These are phyloP conservation scores for Cataglyphis cursor DNA, from an alignment of 2,888 invertebrate species.

Conservation along the genomic window DNA sequence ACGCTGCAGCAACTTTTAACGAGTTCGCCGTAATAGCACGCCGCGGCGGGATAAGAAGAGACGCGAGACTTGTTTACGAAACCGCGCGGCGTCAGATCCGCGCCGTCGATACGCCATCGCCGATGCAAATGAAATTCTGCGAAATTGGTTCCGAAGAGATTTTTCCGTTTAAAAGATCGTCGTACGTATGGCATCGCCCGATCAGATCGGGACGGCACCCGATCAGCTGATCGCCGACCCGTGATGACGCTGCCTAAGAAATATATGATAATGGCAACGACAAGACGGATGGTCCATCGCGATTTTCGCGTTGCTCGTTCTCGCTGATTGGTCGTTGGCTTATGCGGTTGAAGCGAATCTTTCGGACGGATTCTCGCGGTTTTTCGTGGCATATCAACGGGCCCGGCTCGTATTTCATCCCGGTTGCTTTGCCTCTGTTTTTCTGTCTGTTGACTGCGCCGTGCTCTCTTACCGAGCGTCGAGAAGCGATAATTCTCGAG, in stretches of 20 bases:
- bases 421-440: slow-evolving; percentile 60
- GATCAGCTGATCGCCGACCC: slow-evolving; percentile 55
- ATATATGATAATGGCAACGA: slow-evolving; percentile 84
- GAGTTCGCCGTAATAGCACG: slow-evolving; percentile 66
- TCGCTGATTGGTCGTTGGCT: slow-evolving; percentile 81
- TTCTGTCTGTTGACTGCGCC: slow-evolving; percentile 58
- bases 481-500: slow-evolving; percentile 69
- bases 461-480: slow-evolving; percentile 9
- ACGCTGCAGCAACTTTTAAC: slow-evolving; percentile 55
- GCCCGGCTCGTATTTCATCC: slow-evolving; percentile 74
- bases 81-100: slow-evolving; percentile 72
- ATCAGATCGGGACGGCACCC: slow-evolving; percentile 55
- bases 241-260: slow-evolving; percentile 75
- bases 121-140: slow-evolving; percentile 83
- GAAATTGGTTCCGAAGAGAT: slow-evolving; percentile 82
- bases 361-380: slow-evolving; percentile 68
- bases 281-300: slow-evolving; percentile 80
- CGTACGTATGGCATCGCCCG: slow-evolving; percentile 70
- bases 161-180: slow-evolving; percentile 78
- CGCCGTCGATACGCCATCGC: slow-evolving; percentile 71
- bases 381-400: slow-evolving; percentile 62
- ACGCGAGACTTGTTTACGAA: slow-evolving; percentile 78
- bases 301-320: slow-evolving; percentile 75
- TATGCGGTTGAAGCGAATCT: slow-evolving; percentile 72
- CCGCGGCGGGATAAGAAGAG: slow-evolving; percentile 62